These are phyloP conservation scores for Telmatochromis sp. DNA, from an alignment of 2,113 vertebrate species.

Conservation along the genomic window DNA sequence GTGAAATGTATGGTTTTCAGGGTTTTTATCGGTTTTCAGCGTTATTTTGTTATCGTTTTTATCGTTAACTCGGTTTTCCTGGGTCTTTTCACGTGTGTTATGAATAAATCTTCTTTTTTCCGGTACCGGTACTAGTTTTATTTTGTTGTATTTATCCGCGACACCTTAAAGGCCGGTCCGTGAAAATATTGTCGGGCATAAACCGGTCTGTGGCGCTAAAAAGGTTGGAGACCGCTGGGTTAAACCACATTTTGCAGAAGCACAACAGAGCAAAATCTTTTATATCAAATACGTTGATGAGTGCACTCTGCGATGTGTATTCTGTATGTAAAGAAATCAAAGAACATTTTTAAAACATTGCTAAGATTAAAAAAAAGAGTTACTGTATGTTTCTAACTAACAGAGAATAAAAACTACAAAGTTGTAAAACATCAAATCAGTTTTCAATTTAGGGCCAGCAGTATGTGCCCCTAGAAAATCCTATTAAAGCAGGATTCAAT, in stretches of 20 bases:
- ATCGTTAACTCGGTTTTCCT: accelerated
- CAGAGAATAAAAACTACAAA: neutral
- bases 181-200: too few relatives aligned
- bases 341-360: neutral
- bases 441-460: neutral
- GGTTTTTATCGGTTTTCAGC: accelerated
- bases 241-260: neutral
- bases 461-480: neutral
- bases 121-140: accelerated
- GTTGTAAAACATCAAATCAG: neutral
- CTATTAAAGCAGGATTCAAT: neutral
- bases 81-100: too few relatives aligned
- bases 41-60: too few relatives aligned
- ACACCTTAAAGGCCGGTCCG: too few relatives aligned
- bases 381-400: neutral
- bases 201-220: too few relatives aligned
- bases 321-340: neutral
- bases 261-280: neutral
- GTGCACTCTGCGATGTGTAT: neutral
- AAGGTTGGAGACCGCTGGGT: too few relatives aligned
- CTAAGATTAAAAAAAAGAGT: conserved; percentile 1
- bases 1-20: too few relatives aligned
- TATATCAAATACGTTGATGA: neutral
- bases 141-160: too few relatives aligned
- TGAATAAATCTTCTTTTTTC: too few relatives aligned